Conservation (phyloP, 2,888 invertebrate genomes). For the Caenorhabditis plicata region DNA sequence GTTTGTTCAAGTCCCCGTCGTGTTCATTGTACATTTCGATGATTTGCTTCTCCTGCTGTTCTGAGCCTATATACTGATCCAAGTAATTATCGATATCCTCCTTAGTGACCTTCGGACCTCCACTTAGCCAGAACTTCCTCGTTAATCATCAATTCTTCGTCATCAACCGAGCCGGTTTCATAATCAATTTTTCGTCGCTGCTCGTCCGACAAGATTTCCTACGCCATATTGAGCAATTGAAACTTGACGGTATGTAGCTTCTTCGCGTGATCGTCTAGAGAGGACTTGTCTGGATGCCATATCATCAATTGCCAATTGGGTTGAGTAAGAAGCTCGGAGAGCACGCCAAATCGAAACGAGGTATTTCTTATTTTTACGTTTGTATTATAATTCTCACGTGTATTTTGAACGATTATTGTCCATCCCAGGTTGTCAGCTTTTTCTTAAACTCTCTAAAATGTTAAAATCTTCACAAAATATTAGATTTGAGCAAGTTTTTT, state of each 20-base stretch:
- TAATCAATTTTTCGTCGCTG: slow-evolving; percentile 84
- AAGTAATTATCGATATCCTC: slow-evolving; percentile 86
- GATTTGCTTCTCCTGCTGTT: slow-evolving; percentile 67
- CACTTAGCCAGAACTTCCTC: slow-evolving; percentile 75
- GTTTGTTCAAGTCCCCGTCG: slow-evolving; percentile 66
- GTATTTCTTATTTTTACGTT: too few species aligned
- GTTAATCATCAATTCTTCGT: slow-evolving; percentile 70
- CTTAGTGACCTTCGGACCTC: slow-evolving; percentile 78
- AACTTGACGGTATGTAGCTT: slow-evolving; percentile 73
- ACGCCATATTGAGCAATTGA: slow-evolving; percentile 84
- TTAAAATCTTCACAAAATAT: too few species aligned
- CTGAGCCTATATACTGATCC: slow-evolving; percentile 74
- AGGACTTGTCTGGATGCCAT: slow-evolving; percentile 80
- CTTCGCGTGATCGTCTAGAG: slow-evolving; percentile 25
- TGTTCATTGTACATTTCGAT: slow-evolving; percentile 66
- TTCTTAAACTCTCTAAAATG: too few species aligned
- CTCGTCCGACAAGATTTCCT: slow-evolving; percentile 81
- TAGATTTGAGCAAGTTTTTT: too few species aligned
- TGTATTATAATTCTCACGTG: too few species aligned
- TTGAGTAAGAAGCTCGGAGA: too few species aligned
- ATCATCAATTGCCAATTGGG: slow-evolving; percentile 83
- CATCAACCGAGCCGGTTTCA: slow-evolving; percentile 78
- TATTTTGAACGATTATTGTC: too few species aligned
- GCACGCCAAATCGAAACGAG: too few species aligned
- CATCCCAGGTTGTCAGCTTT: too few species aligned